These are phyloP conservation scores for Tipula confusa DNA, from an alignment of 2,888 invertebrate species.

Conservation along the genomic window DNA sequence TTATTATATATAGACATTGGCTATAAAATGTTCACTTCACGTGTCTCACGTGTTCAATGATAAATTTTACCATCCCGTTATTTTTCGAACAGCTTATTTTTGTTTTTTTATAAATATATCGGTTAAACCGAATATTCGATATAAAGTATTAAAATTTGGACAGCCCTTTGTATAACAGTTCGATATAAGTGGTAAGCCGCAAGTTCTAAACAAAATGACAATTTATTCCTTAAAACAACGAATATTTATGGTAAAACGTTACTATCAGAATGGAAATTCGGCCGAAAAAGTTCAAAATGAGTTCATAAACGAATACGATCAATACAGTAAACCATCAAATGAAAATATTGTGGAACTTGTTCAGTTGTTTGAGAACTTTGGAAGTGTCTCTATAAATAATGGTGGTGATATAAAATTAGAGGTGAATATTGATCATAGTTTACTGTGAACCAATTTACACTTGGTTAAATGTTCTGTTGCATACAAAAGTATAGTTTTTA, in stretches of 20 bases:
- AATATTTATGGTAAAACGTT: slow-evolving; percentile 26
- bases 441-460: not conserved
- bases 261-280: not conserved
- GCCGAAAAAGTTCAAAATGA: not conserved
- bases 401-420: not conserved
- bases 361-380: not conserved
- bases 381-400: not conserved
- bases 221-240: not conserved
- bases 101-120: no score
- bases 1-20: no score
- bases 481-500: not conserved
- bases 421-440: not conserved
- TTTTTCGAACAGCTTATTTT: no score
- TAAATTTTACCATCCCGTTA: no score
- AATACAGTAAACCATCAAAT: not conserved
- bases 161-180: slow-evolving; percentile 13
- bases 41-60: no score
- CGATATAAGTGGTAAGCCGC: not conserved
- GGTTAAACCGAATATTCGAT: no score
- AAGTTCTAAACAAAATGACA: not conserved
- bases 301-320: not conserved
- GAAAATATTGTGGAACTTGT: not conserved
- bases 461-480: not conserved
- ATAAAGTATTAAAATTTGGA: not conserved
- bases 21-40: no score